These are phyloP conservation scores for Dexiosoma caninum DNA, from an alignment of 2,888 invertebrate species.

Conservation along the genomic window DNA sequence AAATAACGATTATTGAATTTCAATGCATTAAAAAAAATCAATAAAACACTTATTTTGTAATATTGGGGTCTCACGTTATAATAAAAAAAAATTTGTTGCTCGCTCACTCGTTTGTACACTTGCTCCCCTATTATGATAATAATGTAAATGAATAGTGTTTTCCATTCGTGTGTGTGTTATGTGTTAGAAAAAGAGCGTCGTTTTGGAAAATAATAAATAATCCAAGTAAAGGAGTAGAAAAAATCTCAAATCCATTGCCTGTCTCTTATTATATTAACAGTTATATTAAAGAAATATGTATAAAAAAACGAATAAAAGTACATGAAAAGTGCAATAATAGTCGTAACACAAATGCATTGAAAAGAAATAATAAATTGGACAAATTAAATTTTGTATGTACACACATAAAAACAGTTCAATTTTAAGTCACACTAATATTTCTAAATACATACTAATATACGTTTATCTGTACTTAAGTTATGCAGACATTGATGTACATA, in stretches of 20 bases:
- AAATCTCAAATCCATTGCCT: neutral
- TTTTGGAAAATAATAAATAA: neutral
- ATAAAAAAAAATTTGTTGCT: neutral
- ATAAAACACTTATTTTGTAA: slow-evolving; percentile 42
- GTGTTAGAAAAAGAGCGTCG: neutral
- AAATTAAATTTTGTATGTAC: neutral
- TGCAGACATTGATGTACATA: neutral
- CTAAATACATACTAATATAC: neutral
- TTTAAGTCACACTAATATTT: neutral
- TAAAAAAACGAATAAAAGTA: slow-evolving; percentile 7
- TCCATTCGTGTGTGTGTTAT: neutral
- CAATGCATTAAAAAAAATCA: slow-evolving; percentile 36
- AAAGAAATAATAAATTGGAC: neutral
- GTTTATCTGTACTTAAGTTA: neutral
- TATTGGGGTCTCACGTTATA: slow-evolving; percentile 37
- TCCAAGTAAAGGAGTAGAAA: neutral
- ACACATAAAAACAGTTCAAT: neutral
- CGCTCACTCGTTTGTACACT: slow-evolving; percentile 9
- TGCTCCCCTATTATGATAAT: slow-evolving; percentile 37
- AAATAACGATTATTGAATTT: neutral
- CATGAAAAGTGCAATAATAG: neutral
- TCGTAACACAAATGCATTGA: too few relatives aligned
- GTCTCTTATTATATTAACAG: slow-evolving; percentile 17
- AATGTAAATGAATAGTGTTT: slow-evolving; percentile 30
- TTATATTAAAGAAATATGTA: neutral